These are phyloP conservation scores for Rhinoraja longicauda DNA, from an alignment of 2,797 vertebrate species.

Conservation along the genomic window DNA sequence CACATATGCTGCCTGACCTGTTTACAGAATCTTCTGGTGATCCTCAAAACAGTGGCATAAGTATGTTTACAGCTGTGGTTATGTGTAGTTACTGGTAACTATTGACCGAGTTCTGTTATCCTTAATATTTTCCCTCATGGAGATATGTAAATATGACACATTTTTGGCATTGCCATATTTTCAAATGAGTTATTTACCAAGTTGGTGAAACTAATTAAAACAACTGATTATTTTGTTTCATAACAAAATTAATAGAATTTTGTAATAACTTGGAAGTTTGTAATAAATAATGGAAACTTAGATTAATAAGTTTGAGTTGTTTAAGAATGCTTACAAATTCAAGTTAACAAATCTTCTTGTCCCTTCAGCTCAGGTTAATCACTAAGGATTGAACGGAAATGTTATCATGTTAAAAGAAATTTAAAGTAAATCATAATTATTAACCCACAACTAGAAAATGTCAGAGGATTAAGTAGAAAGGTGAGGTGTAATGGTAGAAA, in stretches of 20 bases:
- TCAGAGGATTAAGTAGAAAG: no score
- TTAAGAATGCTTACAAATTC: not conserved
- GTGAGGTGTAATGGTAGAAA: not conserved
- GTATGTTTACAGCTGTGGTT: not conserved
- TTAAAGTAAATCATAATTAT: conserved; percentile 1
- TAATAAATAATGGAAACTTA: not conserved
- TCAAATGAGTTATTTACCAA: not conserved
- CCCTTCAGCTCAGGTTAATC: not conserved
- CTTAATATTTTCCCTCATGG: not conserved
- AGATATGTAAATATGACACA: not conserved
- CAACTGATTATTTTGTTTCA: not conserved
- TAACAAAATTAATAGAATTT: not conserved
- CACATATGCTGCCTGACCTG: no score
- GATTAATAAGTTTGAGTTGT: no score
- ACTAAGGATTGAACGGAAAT: not conserved
- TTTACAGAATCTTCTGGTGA: not conserved
- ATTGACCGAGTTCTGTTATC: not conserved
- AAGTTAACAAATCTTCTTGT: not conserved
- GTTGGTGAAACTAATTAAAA: not conserved
- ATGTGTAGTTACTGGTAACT: not conserved
- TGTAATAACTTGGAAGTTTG: not conserved
- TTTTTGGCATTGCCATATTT: not conserved
- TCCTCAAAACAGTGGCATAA: not conserved
- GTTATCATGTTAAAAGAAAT: not conserved
- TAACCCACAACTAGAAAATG: not conserved